Conservation (phyloP, 1,140 invertebrate genomes). For the Pseudomyrmex sp. region DNA sequence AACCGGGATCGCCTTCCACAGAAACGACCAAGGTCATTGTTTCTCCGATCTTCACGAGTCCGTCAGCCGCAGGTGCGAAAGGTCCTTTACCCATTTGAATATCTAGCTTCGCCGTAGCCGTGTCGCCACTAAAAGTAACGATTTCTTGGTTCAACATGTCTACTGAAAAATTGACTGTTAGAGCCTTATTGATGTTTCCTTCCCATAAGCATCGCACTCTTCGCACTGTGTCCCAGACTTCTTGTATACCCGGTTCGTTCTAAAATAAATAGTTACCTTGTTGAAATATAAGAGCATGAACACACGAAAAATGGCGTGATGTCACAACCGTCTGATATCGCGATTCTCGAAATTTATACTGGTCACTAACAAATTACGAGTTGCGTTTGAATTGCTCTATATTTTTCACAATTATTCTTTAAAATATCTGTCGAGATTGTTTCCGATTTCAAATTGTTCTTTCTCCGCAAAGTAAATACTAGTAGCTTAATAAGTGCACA, state of each 20-base stretch:
- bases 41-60: slow-evolving; percentile 93
- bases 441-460: too few relatives aligned
- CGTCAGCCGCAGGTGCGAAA: slow-evolving; percentile 90
- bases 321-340: too few relatives aligned
- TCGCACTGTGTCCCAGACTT: slow-evolving; percentile 93
- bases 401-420: too few relatives aligned
- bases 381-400: too few relatives aligned
- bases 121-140: slow-evolving; percentile 93
- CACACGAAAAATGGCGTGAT: too few relatives aligned
- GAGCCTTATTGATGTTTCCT: slow-evolving; percentile 91
- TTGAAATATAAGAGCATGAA: too few relatives aligned
- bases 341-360: too few relatives aligned
- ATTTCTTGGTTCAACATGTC: slow-evolving; percentile 93
- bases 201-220: slow-evolving; percentile 93
- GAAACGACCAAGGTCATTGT: slow-evolving; percentile 93
- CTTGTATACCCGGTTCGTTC: slow-evolving; percentile 92
- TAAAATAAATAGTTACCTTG: slow-evolving; percentile 67
- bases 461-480: too few relatives aligned
- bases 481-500: too few relatives aligned
- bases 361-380: too few relatives aligned
- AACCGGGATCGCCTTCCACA: slow-evolving; percentile 92
- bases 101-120: slow-evolving; percentile 92
- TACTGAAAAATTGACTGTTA: slow-evolving; percentile 91
- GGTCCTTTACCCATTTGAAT: slow-evolving; percentile 93
- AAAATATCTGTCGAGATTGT: too few relatives aligned